Evolutionary conservation across 2,113 vertebrate species (phyloP), one percentile per base, ranked within the genome.

Genomic region (Larimichthys crocea): DNA sequence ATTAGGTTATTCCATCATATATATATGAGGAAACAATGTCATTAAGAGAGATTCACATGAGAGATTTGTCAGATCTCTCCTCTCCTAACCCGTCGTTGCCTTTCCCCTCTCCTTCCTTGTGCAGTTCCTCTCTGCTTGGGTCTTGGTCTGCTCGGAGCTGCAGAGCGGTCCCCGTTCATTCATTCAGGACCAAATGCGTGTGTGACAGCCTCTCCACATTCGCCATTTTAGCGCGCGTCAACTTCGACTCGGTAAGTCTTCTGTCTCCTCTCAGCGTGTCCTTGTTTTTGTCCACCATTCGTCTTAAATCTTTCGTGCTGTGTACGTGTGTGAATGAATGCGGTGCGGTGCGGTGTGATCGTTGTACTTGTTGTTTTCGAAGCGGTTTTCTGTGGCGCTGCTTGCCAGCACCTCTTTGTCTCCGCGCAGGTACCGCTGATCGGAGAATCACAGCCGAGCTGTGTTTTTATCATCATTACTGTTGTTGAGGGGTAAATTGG

Each of bases 151-250:
- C 97, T 93, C 96, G 97, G 94, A 97, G 97, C 94, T 99, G 98
- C 96, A 98, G 97, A 95, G 97, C 97, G 73, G 96, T 98, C 88
- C 94, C 96, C 83, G 95, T 98, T 92, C 96, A 98, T 96, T 95
- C 97, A 89, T 96, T 95, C 96, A 96, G 96, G 94, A 99, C 97
- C 91, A 97, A 96, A 96, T 99, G 98, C 95, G 95, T 97, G 84
- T 99, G 98, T 97, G 98, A 99, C 95, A 96, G 96, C 87, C 95
- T 98, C 92, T 99, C 98, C 93, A 97, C 97, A 93, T 99, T 99
- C 97, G 98, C 98, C 97, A 97, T 99, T 94, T 98, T 99, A 97
- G 96, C 98, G 91, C 96, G 95, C 95, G 94, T 97, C 90, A 98
- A 93, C 93, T 94, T 96, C 82, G 97, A 98, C 93, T 96, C 95